Conservation (phyloP, 37 sponge, comb jelly and placozoan species). For the Oscarella lobularis region DNA sequence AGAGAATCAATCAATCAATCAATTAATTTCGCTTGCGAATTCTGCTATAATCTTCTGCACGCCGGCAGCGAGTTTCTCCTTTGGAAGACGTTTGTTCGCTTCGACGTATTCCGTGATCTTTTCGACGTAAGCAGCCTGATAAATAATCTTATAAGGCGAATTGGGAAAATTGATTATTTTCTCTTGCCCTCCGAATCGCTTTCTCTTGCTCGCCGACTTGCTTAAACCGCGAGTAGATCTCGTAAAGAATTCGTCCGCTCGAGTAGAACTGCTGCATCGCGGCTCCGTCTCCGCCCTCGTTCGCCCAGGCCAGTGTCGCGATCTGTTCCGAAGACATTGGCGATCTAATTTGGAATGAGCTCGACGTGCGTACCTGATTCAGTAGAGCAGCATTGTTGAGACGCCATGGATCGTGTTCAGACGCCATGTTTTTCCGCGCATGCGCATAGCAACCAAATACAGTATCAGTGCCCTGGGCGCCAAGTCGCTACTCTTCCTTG, state of each 20-base stretch:
- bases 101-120: background rate
- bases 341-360: no score
- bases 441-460: no score
- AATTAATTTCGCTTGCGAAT: no score
- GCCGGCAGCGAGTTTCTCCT: background rate
- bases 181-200: background rate
- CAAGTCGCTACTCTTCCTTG: no score
- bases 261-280: background rate
- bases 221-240: background rate
- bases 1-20: no score
- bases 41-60: background rate
- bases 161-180: background rate
- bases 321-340: no score
- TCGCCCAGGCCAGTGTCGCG: background rate
- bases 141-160: background rate
- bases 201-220: background rate
- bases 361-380: background rate
- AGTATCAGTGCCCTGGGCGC: no score
- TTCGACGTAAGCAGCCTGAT: background rate
- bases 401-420: background rate
- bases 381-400: background rate
- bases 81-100: background rate
- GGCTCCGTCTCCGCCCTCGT: background rate
- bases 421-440: no score
- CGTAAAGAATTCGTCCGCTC: background rate